Evolutionary conservation across 2,888 invertebrate species (phyloP).

Genomic region (Iselma pallidipennis): DNA sequence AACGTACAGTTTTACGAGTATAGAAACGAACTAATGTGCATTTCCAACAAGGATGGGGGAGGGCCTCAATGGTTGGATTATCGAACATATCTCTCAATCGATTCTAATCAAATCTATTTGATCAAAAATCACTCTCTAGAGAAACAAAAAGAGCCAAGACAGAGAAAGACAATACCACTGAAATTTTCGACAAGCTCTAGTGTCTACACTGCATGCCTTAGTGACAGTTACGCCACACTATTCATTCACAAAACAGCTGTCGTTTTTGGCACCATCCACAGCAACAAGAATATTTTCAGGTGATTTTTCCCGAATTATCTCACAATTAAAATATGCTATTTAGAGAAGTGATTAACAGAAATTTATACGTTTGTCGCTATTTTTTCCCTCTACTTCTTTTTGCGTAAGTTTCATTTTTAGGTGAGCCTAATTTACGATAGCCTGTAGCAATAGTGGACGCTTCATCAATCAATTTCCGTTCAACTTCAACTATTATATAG

Average conservation of each 20-base stretch:
- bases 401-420: background rate
- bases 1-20: conserved; percentile 36
- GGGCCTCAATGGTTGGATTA: background rate
- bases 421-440: background rate
- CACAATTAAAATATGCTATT: background rate
- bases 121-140: background rate
- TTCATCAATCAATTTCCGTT: background rate
- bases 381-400: background rate
- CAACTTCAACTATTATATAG: background rate
- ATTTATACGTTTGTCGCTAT: background rate
- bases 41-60: background rate
- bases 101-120: too few species aligned
- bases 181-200: too few species aligned
- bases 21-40: conserved; percentile 11
- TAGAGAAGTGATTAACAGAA: background rate
- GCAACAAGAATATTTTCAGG: background rate
- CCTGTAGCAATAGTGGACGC: background rate
- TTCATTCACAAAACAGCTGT: conserved; percentile 1
- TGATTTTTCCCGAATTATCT: background rate
- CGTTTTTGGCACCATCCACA: background rate
- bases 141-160: background rate
- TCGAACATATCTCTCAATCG: too few species aligned
- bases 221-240: background rate
- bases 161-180: too few species aligned
- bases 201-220: background rate